A percentile compares a stretch with the other conserved stretches of the same genome.
phyloP scores from a whole-genome alignment of 2,113 vertebrate genomes.

The Myiozetetes cayanensis region DNA sequence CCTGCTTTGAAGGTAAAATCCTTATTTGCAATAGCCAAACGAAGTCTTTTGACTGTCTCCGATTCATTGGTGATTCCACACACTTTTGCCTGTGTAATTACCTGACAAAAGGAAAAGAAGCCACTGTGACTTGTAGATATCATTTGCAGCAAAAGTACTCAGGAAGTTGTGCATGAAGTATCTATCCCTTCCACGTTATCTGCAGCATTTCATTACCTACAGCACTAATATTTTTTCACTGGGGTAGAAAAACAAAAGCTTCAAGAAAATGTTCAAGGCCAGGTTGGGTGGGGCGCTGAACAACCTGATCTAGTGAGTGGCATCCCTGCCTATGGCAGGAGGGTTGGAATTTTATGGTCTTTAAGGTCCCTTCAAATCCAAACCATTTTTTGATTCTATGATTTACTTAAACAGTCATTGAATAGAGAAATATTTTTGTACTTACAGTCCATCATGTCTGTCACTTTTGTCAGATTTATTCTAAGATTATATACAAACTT shows the following conservation, averaged over 20 bases:
- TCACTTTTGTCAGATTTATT: not conserved
- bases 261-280: not conserved
- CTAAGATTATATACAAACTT: not conserved
- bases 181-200: not conserved
- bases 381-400: not conserved
- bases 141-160: not conserved
- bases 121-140: not conserved
- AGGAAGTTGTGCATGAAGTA: not conserved
- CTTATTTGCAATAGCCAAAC: slow-evolving; percentile 76
- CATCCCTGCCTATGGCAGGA: not conserved
- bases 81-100: slow-evolving; percentile 82
- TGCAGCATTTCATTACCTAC: not conserved
- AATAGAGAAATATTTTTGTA: not conserved
- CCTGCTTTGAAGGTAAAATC: slow-evolving; percentile 92
- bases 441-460: not conserved
- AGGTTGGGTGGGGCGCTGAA: not conserved
- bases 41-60: slow-evolving; percentile 81
- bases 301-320: not conserved
- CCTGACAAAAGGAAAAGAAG: slow-evolving; percentile 60
- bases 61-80: slow-evolving; percentile 83
- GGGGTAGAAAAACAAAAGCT: not conserved
- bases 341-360: not conserved
- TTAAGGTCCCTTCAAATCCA: not conserved
- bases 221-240: not conserved
- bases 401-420: not conserved